These are phyloP conservation scores for Phaenicophaeus curvirostris DNA, from an alignment of 2,797 vertebrate species.

Conservation along the genomic window DNA sequence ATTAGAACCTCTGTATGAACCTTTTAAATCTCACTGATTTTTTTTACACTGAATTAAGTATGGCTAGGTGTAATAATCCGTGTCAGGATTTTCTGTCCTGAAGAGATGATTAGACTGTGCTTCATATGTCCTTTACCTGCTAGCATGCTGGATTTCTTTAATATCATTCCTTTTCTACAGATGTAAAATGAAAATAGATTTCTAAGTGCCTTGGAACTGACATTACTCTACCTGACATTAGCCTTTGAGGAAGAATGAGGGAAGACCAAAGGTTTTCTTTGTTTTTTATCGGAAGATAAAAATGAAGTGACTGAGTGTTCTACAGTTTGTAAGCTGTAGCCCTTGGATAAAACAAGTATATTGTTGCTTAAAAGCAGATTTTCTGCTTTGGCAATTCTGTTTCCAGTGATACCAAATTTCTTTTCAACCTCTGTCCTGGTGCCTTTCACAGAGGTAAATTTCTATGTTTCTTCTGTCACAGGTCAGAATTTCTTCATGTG, in stretches of 20 bases:
- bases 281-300: not conserved
- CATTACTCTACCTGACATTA: not conserved
- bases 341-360: not conserved
- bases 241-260: not conserved
- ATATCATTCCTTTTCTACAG: not conserved
- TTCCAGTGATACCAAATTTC: not conserved
- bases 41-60: slow-evolving; percentile 46
- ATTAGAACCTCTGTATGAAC: slow-evolving; percentile 61
- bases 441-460: not conserved
- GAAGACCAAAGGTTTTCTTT: not conserved
- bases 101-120: not conserved
- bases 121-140: not conserved
- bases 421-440: not conserved
- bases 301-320: not conserved
- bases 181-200: not conserved
- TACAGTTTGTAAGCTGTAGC: not conserved
- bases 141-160: not conserved
- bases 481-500: not conserved
- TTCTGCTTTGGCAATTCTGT: not conserved
- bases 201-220: not conserved
- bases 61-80: not conserved
- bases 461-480: not conserved
- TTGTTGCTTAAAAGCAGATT: not conserved
- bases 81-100: slow-evolving; percentile 20
- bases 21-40: slow-evolving; percentile 40